phyloP scores from a whole-genome alignment of 2,113 vertebrate genomes.

The Nicator chloris region DNA sequence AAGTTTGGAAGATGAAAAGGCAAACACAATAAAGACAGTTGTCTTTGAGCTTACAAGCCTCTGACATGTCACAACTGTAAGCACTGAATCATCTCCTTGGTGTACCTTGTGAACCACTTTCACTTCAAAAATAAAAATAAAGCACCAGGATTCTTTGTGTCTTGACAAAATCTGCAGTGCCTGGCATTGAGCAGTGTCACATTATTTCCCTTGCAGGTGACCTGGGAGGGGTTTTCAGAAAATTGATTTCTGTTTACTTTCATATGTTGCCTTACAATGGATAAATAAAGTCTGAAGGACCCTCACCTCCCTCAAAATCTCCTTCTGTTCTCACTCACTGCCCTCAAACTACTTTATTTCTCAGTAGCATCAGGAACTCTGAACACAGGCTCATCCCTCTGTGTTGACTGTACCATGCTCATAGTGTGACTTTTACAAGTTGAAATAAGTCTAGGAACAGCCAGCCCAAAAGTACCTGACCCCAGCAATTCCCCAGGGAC shows the following conservation, averaged over 20 bases:
- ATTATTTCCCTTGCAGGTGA: slow-evolving; percentile 18
- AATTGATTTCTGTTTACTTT: slow-evolving; percentile 41
- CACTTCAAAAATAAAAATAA: slow-evolving; percentile 59
- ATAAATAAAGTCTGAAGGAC: background rate
- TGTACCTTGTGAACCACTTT: slow-evolving; percentile 44
- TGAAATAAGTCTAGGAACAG: background rate
- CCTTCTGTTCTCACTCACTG: background rate
- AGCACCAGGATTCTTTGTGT: background rate
- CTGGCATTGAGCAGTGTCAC: background rate
- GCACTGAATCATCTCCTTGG: slow-evolving; percentile 35
- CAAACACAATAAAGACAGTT: slow-evolving; percentile 54
- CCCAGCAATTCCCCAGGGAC: background rate
- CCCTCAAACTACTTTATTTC: background rate
- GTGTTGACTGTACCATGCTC: background rate
- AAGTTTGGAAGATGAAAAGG: slow-evolving; percentile 64
- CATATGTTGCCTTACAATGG: background rate
- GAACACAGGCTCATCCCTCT: background rate
- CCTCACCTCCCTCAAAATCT: slow-evolving; percentile 25
- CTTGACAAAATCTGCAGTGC: slow-evolving; percentile 7
- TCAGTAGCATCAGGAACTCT: background rate
- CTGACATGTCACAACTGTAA: slow-evolving; percentile 56
- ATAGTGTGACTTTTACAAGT: background rate
- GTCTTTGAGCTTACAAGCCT: slow-evolving; percentile 55
- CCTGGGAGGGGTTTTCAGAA: background rate
- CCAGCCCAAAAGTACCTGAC: background rate